phyloP scores from a whole-genome alignment of 1,140 invertebrate genomes.

The Heliconius nattereri region DNA sequence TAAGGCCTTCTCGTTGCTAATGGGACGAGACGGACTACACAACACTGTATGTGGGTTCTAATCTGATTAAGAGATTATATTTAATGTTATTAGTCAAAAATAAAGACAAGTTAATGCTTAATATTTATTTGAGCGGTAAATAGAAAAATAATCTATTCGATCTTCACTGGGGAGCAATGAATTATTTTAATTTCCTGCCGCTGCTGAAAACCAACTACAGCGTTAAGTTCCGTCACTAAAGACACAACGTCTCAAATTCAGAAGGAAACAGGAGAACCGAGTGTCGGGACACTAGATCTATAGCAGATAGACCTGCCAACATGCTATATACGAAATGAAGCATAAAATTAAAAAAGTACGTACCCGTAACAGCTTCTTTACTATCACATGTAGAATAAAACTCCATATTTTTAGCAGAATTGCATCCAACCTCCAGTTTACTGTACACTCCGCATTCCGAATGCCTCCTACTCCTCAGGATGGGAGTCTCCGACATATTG shows the following conservation, averaged over 20 bases:
- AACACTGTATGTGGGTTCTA: neutral
- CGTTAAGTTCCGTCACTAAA: neutral
- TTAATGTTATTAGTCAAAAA: too few relatives aligned
- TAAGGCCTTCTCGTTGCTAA: too few relatives aligned
- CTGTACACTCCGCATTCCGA: slow-evolving; percentile 80
- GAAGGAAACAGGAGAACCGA: too few relatives aligned
- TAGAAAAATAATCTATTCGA: too few relatives aligned
- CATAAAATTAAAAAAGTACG: slow-evolving; percentile 45
- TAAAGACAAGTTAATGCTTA: too few relatives aligned
- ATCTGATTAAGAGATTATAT: neutral
- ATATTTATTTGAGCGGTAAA: too few relatives aligned
- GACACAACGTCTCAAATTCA: neutral
- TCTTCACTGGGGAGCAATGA: too few relatives aligned
- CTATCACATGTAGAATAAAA: slow-evolving; percentile 87
- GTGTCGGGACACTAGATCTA: too few relatives aligned
- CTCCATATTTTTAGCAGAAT: slow-evolving; percentile 87
- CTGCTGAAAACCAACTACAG: neutral
- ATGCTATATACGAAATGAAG: neutral
- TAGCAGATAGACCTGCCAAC: too few relatives aligned
- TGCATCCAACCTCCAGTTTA: slow-evolving; percentile 87
- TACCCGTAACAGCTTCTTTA: slow-evolving; percentile 81
- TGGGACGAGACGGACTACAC: neutral
- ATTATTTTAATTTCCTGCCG: too few relatives aligned
- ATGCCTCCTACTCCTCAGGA: slow-evolving; percentile 62
- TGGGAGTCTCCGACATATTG: slow-evolving; percentile 68